Base-by-base conservation (phyloP, 1,140 invertebrate genomes). In the Diorhabda sublineata region DNA sequence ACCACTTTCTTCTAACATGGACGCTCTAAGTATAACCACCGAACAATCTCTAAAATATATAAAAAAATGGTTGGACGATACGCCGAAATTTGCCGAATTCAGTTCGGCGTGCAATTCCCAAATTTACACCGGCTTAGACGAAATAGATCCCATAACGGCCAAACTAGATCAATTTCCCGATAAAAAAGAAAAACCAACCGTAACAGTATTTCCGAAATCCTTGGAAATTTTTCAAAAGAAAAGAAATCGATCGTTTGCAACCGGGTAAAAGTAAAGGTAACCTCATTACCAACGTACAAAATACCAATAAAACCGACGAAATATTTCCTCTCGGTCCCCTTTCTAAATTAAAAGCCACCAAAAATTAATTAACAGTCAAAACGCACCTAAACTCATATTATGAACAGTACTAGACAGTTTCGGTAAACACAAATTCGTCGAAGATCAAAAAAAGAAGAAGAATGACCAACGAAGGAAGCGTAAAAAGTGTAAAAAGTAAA, bases 1-100 rank as follows among this genome's bases (percentile, higher is more conserved):
- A n/a, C 6, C 47, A 6, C 47, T 8, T 6, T 65, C 70, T 67
- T 61, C 72, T 64, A 65, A 71, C 9, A 88, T 92, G 67, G 91
- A 92, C 77, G 92, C 91, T 1, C 81, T 95, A 3, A 89, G 89
- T 76, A 83, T 89, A 72, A 89, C 89, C 3, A 91, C 90, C 0
- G 92, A 94, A 80, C 91, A 94, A 83, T 92, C 92, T 41, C 83
- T 94, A 3, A 92, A 93, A 85, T 92, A 94, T 78, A 93, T 95
- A 42, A 94, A 92, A 76, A 92, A 93, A 77, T 94, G 92, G 92
- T 81, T 95, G 58, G 92, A 94, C 77, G 91, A 94, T 73, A 89
- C 92, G 3, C 92, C 92, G 0, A 88, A 87, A 69, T 86, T 89
- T 63, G 87, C 89, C 0, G 88, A 89, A 75, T 91, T 90, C 67